phyloP scores from a whole-genome alignment of 1,140 invertebrate species.

The Stratiolaelaps scimitus region DNA sequence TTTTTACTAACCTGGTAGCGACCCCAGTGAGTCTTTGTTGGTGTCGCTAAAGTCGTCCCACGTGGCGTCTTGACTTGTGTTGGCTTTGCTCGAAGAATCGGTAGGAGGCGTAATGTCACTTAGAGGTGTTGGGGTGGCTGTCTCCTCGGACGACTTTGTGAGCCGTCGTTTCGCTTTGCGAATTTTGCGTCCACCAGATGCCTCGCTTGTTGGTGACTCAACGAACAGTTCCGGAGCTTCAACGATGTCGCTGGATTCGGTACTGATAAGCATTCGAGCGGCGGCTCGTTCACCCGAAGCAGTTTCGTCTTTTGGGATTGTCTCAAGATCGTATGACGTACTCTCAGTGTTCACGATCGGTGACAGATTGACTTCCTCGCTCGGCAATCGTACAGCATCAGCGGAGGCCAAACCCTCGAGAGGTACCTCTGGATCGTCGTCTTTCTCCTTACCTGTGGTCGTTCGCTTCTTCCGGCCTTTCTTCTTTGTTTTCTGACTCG shows the following conservation, averaged over 20 bases:
- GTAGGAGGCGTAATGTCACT: neutral
- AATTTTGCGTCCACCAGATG: neutral
- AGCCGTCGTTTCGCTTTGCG: slow-evolving; percentile 24
- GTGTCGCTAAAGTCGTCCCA: slow-evolving; percentile 24
- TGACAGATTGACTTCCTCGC: too few species aligned
- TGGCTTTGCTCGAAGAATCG: neutral
- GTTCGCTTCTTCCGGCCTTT: slow-evolving; percentile 1
- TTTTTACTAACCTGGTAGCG: slow-evolving; percentile 7
- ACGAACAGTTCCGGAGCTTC: slow-evolving; percentile 15
- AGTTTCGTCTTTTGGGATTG: slow-evolving; percentile 16
- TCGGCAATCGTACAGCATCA: too few species aligned
- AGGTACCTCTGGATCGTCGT: neutral
- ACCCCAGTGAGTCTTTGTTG: slow-evolving; percentile 23
- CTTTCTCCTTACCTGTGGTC: neutral
- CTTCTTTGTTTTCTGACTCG: too few species aligned
- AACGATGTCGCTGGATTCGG: neutral
- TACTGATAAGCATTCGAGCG: neutral
- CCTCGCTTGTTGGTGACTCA: slow-evolving; percentile 18
- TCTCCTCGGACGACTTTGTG: neutral
- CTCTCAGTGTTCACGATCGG: neutral
- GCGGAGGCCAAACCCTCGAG: too few species aligned
- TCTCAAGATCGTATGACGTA: slow-evolving; percentile 19
- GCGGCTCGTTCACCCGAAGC: too few species aligned
- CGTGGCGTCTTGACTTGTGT: slow-evolving; percentile 17
- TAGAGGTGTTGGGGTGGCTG: neutral